Evolutionary conservation across 2,888 invertebrate genomes (phyloP).

Genomic region (Microplitis manilae): DNA sequence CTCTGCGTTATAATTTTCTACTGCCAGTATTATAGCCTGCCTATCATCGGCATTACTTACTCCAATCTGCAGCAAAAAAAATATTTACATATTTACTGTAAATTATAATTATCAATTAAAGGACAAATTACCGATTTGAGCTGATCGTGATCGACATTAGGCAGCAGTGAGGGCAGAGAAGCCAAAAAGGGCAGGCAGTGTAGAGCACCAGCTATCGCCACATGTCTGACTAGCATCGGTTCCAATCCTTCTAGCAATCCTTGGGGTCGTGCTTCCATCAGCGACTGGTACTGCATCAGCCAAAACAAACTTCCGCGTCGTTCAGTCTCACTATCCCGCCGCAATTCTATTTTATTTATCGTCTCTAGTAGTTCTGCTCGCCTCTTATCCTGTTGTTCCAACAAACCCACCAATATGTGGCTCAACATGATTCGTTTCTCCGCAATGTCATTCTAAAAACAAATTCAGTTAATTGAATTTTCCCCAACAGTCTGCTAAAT

Average conservation of each 20-base stretch:
- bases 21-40: slow-evolving; percentile 77
- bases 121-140: slow-evolving; percentile 72
- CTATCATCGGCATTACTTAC: slow-evolving; percentile 73
- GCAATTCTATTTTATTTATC: slow-evolving; percentile 81
- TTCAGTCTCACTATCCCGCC: slow-evolving; percentile 56
- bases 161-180: slow-evolving; percentile 70
- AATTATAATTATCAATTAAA: background rate
- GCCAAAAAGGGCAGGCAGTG: slow-evolving; percentile 85
- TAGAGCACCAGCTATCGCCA: slow-evolving; percentile 81
- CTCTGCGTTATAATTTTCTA: slow-evolving; percentile 74
- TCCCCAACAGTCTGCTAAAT: slow-evolving; percentile 48
- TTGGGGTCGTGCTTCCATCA: slow-evolving; percentile 84
- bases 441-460: slow-evolving; percentile 76
- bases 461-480: slow-evolving; percentile 27
- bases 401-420: slow-evolving; percentile 78
- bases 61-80: slow-evolving; percentile 61
- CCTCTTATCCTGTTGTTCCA: slow-evolving; percentile 80
- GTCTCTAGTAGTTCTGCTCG: slow-evolving; percentile 79
- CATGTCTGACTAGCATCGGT: slow-evolving; percentile 79
- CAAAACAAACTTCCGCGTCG: slow-evolving; percentile 75
- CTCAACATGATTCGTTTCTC: slow-evolving; percentile 81
- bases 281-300: slow-evolving; percentile 86
- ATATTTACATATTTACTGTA: background rate
- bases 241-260: slow-evolving; percentile 79
- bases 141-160: slow-evolving; percentile 74